Conservation (phyloP, 2,797 vertebrate genomes). For the Gallinago stenura region DNA sequence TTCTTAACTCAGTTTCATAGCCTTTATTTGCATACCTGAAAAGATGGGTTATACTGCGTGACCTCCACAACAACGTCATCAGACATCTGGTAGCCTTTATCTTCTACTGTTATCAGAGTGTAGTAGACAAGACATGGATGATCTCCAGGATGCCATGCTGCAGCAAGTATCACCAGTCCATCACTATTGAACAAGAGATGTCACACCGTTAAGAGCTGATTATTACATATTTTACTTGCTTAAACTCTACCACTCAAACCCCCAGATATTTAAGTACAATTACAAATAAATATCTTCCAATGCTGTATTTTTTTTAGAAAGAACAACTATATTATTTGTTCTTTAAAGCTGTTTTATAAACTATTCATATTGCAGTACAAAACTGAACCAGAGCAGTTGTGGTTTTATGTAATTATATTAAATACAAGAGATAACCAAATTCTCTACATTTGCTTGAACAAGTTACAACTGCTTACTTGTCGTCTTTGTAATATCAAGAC, state of each 20-base stretch:
- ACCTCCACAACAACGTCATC: slow-evolving; percentile 91
- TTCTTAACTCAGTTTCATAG: background rate
- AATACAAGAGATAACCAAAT: background rate
- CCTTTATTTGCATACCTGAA: slow-evolving; percentile 82
- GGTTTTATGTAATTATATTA: background rate
- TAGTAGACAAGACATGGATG: slow-evolving; percentile 90
- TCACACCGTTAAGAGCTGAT: background rate
- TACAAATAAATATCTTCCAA: background rate
- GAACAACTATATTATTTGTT: background rate
- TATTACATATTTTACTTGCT: background rate
- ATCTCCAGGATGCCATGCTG: slow-evolving; percentile 91
- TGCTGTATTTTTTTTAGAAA: background rate
- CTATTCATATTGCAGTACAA: background rate
- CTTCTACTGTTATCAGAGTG: slow-evolving; percentile 89
- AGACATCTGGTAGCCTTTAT: slow-evolving; percentile 81
- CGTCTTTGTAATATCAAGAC: background rate
- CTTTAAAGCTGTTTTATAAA: background rate
- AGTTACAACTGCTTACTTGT: background rate
- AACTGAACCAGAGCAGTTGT: background rate
- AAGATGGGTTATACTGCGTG: slow-evolving; percentile 89
- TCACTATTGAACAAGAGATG: slow-evolving; percentile 76
- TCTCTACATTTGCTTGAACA: background rate
- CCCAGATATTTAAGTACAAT: background rate
- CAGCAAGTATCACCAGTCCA: slow-evolving; percentile 91
- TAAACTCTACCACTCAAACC: background rate